Base-by-base conservation (phyloP, 2,888 invertebrate genomes). In the Spilosoma lubricipeda region DNA sequence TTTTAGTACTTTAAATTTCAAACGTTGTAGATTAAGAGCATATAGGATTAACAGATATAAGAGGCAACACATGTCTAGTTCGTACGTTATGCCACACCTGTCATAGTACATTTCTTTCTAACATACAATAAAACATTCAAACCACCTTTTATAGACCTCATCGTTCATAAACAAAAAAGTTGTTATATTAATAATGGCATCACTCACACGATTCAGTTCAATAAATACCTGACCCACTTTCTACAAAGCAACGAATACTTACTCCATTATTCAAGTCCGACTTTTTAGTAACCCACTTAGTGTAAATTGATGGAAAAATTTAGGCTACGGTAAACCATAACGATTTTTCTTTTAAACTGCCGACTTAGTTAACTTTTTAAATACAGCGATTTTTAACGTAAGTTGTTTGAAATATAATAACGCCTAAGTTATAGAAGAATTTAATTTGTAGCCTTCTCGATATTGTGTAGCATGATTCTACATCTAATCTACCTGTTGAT, bases 151-250 rank as follows among this genome's bases (percentile, higher is more conserved):
- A 11, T 39, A 39, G 39, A 39, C 11, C 9, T 39, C 39, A 39
- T 39, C 4, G 3, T 59, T 27, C 27, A 63, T 13, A 30, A 70
- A 36, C 42, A 70, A 59, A 52, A n/a, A n/a, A 56, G 13, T 36
- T 36, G 39, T n/a, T 42, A 67, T 20, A 27, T 67, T 27, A 18
- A 45, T 42, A 15, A 18, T 67, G 27, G 67, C 42, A 45, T 45
- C n/a, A 30, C 52, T 77, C 42, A 73, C 68, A 67, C 63, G 45
- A 65, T 36, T n/a, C 27, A 65, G 77, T 77, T 84, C 77, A 67
- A 82, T 81, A 77, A 67, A 82, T 81, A 76, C 27, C 70, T 71
- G 78, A 80, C 81, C 80, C 68, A 81, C 74, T 79, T 80, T 36
- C 70, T 66, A 64, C 56, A 36, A 66, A 70, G 59, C 75, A 79